phyloP scores from a whole-genome alignment of 2,113 vertebrate species.

The Turnix velox region DNA sequence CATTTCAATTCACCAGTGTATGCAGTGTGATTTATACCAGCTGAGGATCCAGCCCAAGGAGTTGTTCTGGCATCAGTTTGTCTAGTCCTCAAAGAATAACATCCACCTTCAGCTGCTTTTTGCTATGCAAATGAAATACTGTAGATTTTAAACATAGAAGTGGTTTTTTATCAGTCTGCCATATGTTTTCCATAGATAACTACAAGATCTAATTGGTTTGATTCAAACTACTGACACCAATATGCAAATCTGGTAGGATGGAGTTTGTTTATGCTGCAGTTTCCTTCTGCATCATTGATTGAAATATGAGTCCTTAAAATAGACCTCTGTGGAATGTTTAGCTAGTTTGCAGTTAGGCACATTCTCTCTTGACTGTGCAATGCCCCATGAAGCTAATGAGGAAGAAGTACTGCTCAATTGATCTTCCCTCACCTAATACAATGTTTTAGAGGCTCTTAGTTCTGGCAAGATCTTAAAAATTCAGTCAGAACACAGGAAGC shows the following conservation, averaged over 20 bases:
- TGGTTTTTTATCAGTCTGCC: slow-evolving; percentile 47
- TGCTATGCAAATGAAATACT: slow-evolving; percentile 53
- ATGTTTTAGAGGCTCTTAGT: background rate
- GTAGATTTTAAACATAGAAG: slow-evolving; percentile 62
- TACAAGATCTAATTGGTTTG: slow-evolving; percentile 63
- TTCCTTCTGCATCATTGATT: slow-evolving; percentile 60
- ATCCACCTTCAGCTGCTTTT: slow-evolving; percentile 16
- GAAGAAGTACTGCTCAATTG: background rate
- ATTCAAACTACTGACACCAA: slow-evolving; percentile 65
- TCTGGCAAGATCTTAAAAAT: background rate
- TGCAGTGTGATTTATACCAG: background rate
- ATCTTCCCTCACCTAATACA: background rate
- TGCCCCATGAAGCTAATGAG: background rate
- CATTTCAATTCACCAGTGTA: background rate
- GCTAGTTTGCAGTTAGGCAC: slow-evolving; percentile 27
- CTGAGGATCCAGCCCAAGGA: slow-evolving; percentile 35
- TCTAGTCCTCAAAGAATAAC: slow-evolving; percentile 40
- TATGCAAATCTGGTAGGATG: slow-evolving; percentile 67
- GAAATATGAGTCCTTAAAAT: slow-evolving; percentile 65
- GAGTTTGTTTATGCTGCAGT: slow-evolving; percentile 45
- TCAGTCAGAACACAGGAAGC: background rate
- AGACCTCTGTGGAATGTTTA: slow-evolving; percentile 37
- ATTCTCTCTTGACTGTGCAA: slow-evolving; percentile 3
- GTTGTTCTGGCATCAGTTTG: slow-evolving; percentile 17
- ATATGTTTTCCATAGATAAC: slow-evolving; percentile 72